phyloP scores from a whole-genome alignment of 2,797 vertebrate species.

The Crenichthys baileyi region DNA sequence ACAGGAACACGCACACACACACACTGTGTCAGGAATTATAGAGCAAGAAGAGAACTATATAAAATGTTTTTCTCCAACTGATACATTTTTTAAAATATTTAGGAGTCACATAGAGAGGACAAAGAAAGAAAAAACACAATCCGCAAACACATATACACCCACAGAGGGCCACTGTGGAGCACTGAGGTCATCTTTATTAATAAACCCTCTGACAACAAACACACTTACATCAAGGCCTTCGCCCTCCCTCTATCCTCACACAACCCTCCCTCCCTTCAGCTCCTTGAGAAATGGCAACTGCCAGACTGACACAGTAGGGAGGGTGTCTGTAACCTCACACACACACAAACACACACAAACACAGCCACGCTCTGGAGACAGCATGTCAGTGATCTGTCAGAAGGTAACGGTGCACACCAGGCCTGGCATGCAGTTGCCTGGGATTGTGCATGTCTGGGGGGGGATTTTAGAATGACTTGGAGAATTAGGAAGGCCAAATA shows the following conservation, averaged over 20 bases:
- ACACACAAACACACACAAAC: constrained; percentile 19
- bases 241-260: constrained; percentile 44
- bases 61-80: constrained; percentile 10
- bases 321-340: constrained; percentile 47
- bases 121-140: constrained; percentile 6
- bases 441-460: constrained; percentile 29
- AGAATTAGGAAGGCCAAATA: constrained; percentile 41
- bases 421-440: constrained; percentile 41
- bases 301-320: constrained; percentile 65
- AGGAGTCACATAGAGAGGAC: constrained; percentile 21
- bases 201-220: constrained; percentile 79
- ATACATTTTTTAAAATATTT: constrained; percentile 18
- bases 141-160: neutral
- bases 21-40: constrained; percentile 1
- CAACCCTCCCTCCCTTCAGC: constrained; percentile 44
- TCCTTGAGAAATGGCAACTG: constrained; percentile 71
- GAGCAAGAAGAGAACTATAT: neutral
- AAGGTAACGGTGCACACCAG: constrained; percentile 69
- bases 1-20: neutral
- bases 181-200: constrained; percentile 86
- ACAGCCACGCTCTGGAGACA: constrained; percentile 55
- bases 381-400: constrained; percentile 75
- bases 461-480: constrained; percentile 23
- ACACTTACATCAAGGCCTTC: constrained; percentile 68
- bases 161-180: constrained; percentile 33